These are phyloP conservation scores for Eupithecia vulgata DNA, from an alignment of 2,888 invertebrate genomes.

Conservation along the genomic window DNA sequence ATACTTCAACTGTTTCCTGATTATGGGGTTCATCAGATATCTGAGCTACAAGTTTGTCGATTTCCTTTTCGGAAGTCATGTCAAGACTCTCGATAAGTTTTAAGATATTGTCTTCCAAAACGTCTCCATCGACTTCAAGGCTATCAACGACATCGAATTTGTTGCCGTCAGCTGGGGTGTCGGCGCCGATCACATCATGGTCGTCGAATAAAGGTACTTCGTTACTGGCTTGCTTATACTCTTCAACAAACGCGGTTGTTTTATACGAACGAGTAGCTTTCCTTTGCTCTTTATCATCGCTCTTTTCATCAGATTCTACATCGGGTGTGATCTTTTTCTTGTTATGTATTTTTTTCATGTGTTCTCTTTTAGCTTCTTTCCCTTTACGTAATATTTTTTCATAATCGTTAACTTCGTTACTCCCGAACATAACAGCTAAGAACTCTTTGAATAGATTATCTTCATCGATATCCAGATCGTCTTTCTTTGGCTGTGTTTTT, in stretches of 20 bases:
- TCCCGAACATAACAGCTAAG: constrained; percentile 58
- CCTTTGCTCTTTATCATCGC: not conserved
- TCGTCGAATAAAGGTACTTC: not conserved
- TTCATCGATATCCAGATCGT: constrained; percentile 41
- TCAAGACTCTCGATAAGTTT: constrained; percentile 56
- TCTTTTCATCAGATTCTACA: not conserved
- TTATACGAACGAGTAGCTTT: not conserved
- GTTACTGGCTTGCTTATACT: not conserved
- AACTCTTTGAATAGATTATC: constrained; percentile 58
- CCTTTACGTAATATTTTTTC: constrained; percentile 29
- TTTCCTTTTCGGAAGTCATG: constrained; percentile 24
- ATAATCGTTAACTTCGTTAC: constrained; percentile 52
- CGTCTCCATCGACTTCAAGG: constrained; percentile 11
- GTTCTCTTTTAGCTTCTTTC: constrained; percentile 6
- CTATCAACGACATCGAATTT: not conserved
- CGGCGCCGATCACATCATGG: not conserved
- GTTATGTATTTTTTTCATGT: not conserved
- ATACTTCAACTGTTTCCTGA: not conserved
- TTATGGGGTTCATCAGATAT: not conserved
- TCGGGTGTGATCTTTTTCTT: not conserved
- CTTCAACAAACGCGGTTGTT: not conserved
- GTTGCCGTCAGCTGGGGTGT: not conserved
- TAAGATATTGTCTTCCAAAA: constrained; percentile 46
- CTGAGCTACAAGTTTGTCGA: constrained; percentile 3
- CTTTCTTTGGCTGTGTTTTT: not conserved